Evolutionary conservation across 2,113 vertebrate genomes (phyloP).

Genomic region (Hyperopisus bebe): DNA sequence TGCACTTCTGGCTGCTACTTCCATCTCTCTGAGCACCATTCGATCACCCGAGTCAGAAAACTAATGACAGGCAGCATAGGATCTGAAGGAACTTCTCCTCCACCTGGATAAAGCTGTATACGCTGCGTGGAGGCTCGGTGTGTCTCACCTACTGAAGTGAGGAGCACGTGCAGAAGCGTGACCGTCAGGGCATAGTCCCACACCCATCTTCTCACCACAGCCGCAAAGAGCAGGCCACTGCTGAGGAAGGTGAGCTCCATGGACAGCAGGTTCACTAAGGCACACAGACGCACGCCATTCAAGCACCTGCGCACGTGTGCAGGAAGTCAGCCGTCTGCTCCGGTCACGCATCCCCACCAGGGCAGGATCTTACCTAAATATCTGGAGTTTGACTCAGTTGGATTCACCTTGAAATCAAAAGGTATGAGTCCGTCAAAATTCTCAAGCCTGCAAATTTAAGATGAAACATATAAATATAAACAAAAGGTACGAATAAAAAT

Average conservation of each 20-base stretch:
- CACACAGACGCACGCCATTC: not conserved
- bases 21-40: not conserved
- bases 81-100: not conserved
- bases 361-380: constrained; percentile 65
- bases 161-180: constrained; percentile 64
- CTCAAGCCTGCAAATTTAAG: constrained; percentile 54
- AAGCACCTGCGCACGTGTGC: not conserved
- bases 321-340: not conserved
- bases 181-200: constrained; percentile 79
- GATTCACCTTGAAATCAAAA: constrained; percentile 77
- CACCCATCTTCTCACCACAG: constrained; percentile 72
- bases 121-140: not conserved
- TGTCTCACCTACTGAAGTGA: constrained; percentile 65
- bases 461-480: not conserved
- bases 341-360: not conserved
- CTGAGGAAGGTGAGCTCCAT: constrained; percentile 71
- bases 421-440: constrained; percentile 70
- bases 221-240: constrained; percentile 71
- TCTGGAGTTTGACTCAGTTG: constrained; percentile 65
- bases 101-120: not conserved
- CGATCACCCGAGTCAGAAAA: not conserved
- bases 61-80: not conserved
- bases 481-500: not conserved
- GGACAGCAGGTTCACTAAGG: constrained; percentile 63
- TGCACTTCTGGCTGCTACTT: not conserved